These are phyloP conservation scores for Epizoanthus fatuus DNA, from an alignment of 92 coral and sea anemone species.

Conservation along the genomic window DNA sequence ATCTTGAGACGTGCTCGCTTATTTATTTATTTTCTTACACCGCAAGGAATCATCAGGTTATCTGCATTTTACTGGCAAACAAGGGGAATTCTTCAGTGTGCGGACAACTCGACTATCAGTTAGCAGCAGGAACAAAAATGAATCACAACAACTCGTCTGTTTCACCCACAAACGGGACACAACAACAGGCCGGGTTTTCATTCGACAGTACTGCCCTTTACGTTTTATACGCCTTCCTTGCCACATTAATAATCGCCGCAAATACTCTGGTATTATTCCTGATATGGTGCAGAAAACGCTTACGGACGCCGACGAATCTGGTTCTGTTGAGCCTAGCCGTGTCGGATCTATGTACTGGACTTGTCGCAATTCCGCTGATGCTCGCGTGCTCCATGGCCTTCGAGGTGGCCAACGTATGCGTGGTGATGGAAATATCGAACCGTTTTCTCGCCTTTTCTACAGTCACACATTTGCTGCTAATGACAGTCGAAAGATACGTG, in stretches of 20 bases:
- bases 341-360: constrained; percentile 81
- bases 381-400: constrained; percentile 72
- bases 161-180: not conserved
- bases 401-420: constrained; percentile 33
- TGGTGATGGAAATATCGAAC: constrained; percentile 77
- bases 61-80: not conserved
- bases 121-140: not conserved
- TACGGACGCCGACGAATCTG: constrained; percentile 76
- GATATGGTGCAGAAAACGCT: constrained; percentile 58
- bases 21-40: too few relatives aligned
- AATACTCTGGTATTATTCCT: constrained; percentile 65
- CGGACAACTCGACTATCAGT: not conserved
- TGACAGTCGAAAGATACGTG: constrained; percentile 82
- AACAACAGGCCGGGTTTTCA: not conserved
- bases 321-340: constrained; percentile 77
- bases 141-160: not conserved
- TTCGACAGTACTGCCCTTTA: constrained; percentile 38
- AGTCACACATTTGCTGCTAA: constrained; percentile 74
- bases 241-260: constrained; percentile 61
- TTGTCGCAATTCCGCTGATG: constrained; percentile 69
- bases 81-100: not conserved
- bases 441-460: constrained; percentile 85
- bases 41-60: too few relatives aligned
- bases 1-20: too few relatives aligned
- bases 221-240: constrained; percentile 63